Base-by-base conservation (phyloP, 92 coral and sea anemone genomes). In the Bergia sp. region DNA sequence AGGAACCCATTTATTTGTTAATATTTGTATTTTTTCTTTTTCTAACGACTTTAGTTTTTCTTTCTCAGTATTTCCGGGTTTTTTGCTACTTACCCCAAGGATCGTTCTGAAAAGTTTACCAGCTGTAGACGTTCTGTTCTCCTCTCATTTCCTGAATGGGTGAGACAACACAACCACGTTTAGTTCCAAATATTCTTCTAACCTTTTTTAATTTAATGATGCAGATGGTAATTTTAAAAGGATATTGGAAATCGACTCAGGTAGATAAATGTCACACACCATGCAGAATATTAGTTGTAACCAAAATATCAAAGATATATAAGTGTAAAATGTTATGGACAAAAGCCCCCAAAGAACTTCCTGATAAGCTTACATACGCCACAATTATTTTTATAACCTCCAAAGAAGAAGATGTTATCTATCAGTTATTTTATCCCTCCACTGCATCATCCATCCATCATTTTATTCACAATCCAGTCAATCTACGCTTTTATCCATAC, bases 41-140 rank as follows among this genome's bases (percentile, higher is more conserved):
- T 53, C 13, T 53, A 53, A 18, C 16, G 18, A 53, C 58, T 12
- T 53, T 16, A 53, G 16, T 11, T 53, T 53, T 53, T 11, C 2
- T 53, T 11, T 53, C 13, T 53, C 58, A 53, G 58, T 53, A 11
- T 53, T 53, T 2, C 11, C 16, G 13, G 43, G 0, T 20, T 39
- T 21, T 58, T 61, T 36, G 41, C 73, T 75, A 85, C 98, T 91
- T 81, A 95, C 99, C 94, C 93, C 20, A 96, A 45, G 12, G 95
- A 86, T 77, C 98, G 91, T 78, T 94, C 94, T 15, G 99, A 94
- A 74, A 94, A 97, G 81, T 97, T 97, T 44, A 97, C 81, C 20
- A 97, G 88, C 79, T 94, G 95, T 44, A 97, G 77, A 58, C 94
- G 94, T 42, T 95, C 95, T 21, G 97, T 91, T 23, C 96, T 92